Base-by-base conservation (phyloP, 2,888 invertebrate species). In the Chironomus riparius region DNA sequence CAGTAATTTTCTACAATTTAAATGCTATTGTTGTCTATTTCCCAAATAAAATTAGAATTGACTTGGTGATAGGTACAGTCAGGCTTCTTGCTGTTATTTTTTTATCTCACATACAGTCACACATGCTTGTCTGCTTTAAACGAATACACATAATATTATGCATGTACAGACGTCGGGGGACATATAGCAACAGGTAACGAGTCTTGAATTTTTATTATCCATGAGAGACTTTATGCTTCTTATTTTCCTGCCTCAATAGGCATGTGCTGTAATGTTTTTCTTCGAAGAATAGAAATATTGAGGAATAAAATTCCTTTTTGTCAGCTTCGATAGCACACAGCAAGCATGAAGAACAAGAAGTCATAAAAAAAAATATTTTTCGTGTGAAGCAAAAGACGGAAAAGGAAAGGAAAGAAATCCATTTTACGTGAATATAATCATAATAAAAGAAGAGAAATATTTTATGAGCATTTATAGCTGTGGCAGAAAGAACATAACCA, bases 101-200 rank as follows among this genome's bases (percentile, higher is more conserved):
- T 15, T 15, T n/a, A 15, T 56, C n/a, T n/a, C 56, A 2, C 38
- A 38, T 38, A 38, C 38, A 38, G 7, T 38, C 38, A 38, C 38
- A 38, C 38, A 38, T 38, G 10, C 6, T 28, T n/a, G n/a, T 28
- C 6, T 38, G 10, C 10, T 38, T 28, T 38, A 38, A 38, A 38
- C 2, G 38, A 7, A 38, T 38, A 10, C 2, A 38, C 10, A 38
- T 38, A 38, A 28, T 28, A 28, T 28, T 38, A 38, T 38, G 10
- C 10, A 38, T 38, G 10, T 38, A 38, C 38, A 38, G 38, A 38
- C 18, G 18, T 56, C 15, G 13, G 50, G 62, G 47, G 50, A 21
- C 21, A n/a, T n/a, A n/a, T n/a, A 73, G 73, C 73, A 73, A 74
- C 74, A 74, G 74, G 74, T 74, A 74, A 47, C 47, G 6, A 74